Percentiles rank a stretch among this genome's conserved stretches.
Evolutionary conservation across 2,888 invertebrate species (phyloP).

Genomic region (Phlogophora meticulosa): DNA sequence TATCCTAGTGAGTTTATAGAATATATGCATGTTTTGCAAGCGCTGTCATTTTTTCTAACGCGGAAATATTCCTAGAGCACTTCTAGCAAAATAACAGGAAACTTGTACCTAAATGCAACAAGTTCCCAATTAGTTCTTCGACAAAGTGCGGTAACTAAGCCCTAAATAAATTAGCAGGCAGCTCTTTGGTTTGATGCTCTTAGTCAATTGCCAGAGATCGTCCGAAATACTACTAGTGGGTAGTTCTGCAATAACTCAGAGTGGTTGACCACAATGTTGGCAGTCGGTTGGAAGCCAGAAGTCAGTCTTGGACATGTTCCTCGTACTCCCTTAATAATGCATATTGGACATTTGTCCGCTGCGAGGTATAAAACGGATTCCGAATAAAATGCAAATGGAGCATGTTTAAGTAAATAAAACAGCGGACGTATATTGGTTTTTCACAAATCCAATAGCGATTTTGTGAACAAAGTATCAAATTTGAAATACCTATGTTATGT

Average conservation of each 20-base stretch:
- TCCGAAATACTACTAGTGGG: conserved; percentile 29
- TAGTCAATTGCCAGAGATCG: conserved; percentile 13
- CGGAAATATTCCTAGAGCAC: background rate
- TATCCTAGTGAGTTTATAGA: background rate
- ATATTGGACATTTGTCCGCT: conserved; percentile 30
- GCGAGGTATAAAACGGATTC: conserved; percentile 23
- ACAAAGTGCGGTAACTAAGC: conserved; percentile 7
- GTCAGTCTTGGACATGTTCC: conserved; percentile 6
- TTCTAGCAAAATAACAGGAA: background rate
- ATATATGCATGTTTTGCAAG: background rate
- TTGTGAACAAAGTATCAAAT: conserved; percentile 30
- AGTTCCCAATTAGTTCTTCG: conserved; percentile 11
- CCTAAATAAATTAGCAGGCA: conserved; percentile 12
- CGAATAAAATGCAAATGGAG: conserved; percentile 51
- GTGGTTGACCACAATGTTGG: conserved; percentile 28
- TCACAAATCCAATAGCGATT: conserved; percentile 24
- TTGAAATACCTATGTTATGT: conserved; percentile 21
- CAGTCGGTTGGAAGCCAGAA: conserved; percentile 14
- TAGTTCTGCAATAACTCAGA: conserved; percentile 13
- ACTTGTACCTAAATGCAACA: conserved; percentile 9
- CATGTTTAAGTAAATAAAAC: conserved; percentile 43
- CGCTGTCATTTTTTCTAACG: background rate
- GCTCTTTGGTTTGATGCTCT: conserved; percentile 12
- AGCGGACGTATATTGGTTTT: conserved; percentile 35
- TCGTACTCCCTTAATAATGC: conserved; percentile 25